phyloP scores from a whole-genome alignment of 2,888 invertebrate genomes.

The Athalia circularis region DNA sequence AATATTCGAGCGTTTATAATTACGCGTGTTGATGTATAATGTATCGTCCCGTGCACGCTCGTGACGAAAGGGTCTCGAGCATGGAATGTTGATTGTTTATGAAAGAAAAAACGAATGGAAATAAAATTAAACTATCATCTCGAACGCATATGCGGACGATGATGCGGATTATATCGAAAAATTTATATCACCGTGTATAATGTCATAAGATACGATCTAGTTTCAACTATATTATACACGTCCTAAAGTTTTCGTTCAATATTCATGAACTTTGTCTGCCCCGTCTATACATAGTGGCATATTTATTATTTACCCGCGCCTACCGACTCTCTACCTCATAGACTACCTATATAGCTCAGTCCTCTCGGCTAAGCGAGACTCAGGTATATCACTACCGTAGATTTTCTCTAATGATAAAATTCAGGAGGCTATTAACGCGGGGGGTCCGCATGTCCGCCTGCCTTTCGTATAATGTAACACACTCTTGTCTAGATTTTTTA shows the following conservation, averaged over 20 bases:
- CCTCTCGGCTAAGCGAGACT: background rate
- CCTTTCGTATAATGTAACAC: background rate
- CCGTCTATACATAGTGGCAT: background rate
- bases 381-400: background rate
- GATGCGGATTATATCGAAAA: background rate
- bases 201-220: slow-evolving; percentile 13
- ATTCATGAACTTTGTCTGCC: slow-evolving; percentile 29
- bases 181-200: slow-evolving; percentile 1
- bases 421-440: background rate
- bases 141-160: background rate
- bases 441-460: background rate
- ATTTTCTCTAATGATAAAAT: background rate
- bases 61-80: too few species aligned
- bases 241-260: slow-evolving; percentile 15
- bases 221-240: background rate
- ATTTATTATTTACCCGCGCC: slow-evolving; percentile 25
- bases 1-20: too few species aligned
- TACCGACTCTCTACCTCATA: background rate
- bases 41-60: too few species aligned
- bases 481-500: too few species aligned
- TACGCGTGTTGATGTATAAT: too few species aligned
- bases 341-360: background rate
- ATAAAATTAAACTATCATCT: too few species aligned
- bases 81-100: too few species aligned
- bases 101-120: too few species aligned